Conservation (phyloP, 2,888 invertebrate species). For the Plebejus melissa region DNA sequence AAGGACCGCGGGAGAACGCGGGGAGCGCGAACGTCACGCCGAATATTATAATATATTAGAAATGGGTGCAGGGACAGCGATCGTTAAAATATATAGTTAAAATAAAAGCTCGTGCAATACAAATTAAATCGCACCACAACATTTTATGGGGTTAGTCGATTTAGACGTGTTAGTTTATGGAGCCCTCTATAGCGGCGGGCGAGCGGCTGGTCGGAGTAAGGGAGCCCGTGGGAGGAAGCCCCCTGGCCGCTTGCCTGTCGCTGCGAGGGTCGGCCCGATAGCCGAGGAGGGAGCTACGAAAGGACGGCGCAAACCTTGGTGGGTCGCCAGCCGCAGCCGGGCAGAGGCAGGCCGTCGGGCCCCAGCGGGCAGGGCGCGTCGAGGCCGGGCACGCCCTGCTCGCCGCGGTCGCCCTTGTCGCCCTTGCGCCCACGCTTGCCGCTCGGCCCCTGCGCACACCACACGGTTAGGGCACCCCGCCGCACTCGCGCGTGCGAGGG, state of each 20-base stretch:
- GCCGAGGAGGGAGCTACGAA: neutral
- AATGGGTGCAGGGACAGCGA: neutral
- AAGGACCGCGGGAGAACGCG: neutral
- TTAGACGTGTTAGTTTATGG: neutral
- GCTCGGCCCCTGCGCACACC: slow-evolving; percentile 84
- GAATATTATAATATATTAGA: neutral
- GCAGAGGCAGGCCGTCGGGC: slow-evolving; percentile 95
- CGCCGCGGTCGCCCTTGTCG: slow-evolving; percentile 95
- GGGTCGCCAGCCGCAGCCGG: slow-evolving; percentile 96
- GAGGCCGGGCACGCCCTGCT: slow-evolving; percentile 97
- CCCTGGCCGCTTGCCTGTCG: neutral
- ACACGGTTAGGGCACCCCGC: slow-evolving; percentile 28
- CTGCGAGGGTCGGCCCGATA: neutral
- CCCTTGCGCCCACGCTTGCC: slow-evolving; percentile 96
- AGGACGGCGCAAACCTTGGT: slow-evolving; percentile 80
- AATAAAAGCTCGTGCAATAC: neutral
- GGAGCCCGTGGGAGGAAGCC: neutral
- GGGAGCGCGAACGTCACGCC: neutral
- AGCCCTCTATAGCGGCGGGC: neutral
- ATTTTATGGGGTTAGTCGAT: neutral
- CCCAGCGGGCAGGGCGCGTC: slow-evolving; percentile 99
- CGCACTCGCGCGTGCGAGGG: neutral
- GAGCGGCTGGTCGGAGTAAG: neutral
- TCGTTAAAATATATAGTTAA: neutral
- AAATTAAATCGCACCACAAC: neutral